Evolutionary conservation across 64 coral and sea anemone genomes (phyloP).

Genomic region (Dendrophyllia cribrosa): DNA sequence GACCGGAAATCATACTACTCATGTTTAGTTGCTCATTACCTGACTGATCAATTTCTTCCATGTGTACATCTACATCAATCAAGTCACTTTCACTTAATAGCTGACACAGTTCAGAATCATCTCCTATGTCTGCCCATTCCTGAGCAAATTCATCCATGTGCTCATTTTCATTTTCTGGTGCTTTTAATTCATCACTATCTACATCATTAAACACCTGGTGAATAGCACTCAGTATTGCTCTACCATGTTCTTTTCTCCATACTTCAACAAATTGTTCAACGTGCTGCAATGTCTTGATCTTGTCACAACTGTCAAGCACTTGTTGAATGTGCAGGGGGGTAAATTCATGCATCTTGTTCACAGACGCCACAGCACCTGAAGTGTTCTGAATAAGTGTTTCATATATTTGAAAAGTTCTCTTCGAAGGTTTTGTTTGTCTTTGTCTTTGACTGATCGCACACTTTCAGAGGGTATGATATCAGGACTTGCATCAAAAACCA

Average conservation of each 20-base stretch:
- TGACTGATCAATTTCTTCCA: constrained; percentile 34
- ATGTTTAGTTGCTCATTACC: constrained; percentile 9
- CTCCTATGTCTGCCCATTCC: constrained; percentile 59
- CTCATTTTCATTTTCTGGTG: constrained; percentile 27
- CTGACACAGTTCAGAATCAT: constrained; percentile 66
- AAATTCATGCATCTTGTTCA: constrained; percentile 40
- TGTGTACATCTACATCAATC: constrained; percentile 29
- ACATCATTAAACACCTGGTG: constrained; percentile 72
- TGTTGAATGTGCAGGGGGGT: constrained; percentile 34
- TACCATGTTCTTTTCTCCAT: constrained; percentile 51
- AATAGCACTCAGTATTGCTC: constrained; percentile 42
- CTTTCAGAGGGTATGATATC: no score
- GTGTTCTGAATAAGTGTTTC: constrained; percentile 12
- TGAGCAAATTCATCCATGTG: constrained; percentile 29
- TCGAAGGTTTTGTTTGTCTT: background rate
- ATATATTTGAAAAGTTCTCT: constrained; percentile 17
- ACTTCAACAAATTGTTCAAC: constrained; percentile 50
- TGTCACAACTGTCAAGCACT: constrained; percentile 45
- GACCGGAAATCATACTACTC: constrained; percentile 10
- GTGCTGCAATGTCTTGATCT: constrained; percentile 37
- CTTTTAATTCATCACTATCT: background rate
- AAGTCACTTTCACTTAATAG: constrained; percentile 38
- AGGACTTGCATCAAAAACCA: constrained; percentile 6
- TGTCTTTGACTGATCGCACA: constrained; percentile 42
- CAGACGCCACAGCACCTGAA: constrained; percentile 32